A percentile compares a stretch with the other conserved stretches of the same genome.
Conservation (phyloP, 2,888 invertebrate genomes). For the Lucinisca nassula region DNA sequence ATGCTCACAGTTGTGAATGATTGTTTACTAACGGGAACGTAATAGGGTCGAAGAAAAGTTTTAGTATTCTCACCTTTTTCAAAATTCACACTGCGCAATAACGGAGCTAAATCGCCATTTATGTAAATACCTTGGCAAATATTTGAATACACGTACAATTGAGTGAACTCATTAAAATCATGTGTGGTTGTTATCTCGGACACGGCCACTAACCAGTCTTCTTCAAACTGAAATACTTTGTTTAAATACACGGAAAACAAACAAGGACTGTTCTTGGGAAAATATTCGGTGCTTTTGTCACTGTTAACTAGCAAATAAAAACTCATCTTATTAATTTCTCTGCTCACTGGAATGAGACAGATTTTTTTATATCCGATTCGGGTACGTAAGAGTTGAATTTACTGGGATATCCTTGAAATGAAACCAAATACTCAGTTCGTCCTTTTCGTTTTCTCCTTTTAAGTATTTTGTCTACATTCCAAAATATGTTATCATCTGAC, state of each 20-base stretch:
- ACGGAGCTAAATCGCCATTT: slow-evolving; percentile 19
- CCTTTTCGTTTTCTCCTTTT: too few relatives aligned
- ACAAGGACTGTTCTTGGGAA: background rate
- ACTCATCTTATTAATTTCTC: too few relatives aligned
- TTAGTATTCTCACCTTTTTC: background rate
- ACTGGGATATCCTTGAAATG: slow-evolving; percentile 28
- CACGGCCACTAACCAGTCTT: background rate
- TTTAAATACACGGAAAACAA: background rate
- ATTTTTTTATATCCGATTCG: background rate
- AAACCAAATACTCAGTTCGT: slow-evolving; percentile 14
- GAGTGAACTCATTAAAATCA: background rate
- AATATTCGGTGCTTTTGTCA: background rate
- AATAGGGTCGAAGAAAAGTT: slow-evolving; percentile 8
- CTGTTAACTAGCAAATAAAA: background rate
- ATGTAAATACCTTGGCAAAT: slow-evolving; percentile 28
- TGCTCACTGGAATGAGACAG: too few relatives aligned
- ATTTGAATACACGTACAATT: slow-evolving; percentile 28
- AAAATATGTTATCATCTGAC: too few relatives aligned
- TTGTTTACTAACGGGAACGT: slow-evolving; percentile 24
- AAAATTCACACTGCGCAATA: slow-evolving; percentile 24
- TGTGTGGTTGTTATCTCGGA: background rate
- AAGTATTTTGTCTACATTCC: too few relatives aligned
- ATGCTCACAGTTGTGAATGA: slow-evolving; percentile 28
- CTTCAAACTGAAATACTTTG: background rate
- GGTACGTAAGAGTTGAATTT: slow-evolving; percentile 38